Conservation (phyloP, 2,797 vertebrate genomes). For the Mormyrus proboscirostris region DNA sequence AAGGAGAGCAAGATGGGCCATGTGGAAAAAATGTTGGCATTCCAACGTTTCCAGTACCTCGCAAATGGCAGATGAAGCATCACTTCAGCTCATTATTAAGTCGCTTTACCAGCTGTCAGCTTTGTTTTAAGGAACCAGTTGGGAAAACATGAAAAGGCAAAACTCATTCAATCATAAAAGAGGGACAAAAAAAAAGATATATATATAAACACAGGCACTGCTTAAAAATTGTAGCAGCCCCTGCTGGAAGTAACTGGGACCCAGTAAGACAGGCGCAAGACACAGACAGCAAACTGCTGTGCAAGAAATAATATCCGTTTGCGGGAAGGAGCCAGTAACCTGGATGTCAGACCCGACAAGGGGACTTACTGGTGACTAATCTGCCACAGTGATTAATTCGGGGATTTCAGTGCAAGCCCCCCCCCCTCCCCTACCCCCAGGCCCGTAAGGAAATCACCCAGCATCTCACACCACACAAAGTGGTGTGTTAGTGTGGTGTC, state of each 20-base stretch:
- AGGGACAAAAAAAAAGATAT: background rate
- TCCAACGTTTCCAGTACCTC: background rate
- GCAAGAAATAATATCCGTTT: conserved; percentile 6
- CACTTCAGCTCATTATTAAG: background rate
- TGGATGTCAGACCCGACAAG: conserved; percentile 9
- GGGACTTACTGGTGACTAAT: conserved; percentile 6
- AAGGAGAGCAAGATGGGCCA: background rate
- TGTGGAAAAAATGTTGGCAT: background rate
- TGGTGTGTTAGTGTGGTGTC: background rate
- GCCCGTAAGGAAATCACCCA: background rate
- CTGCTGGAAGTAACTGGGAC: background rate
- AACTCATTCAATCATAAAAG: background rate
- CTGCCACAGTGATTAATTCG: background rate
- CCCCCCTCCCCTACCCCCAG: background rate
- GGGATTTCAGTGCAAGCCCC: conserved; percentile 12
- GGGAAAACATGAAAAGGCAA: background rate
- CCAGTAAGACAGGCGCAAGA: background rate
- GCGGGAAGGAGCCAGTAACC: background rate
- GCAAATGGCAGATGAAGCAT: background rate
- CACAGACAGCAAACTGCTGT: background rate
- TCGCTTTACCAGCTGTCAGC: background rate
- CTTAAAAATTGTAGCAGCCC: background rate
- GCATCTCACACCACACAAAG: conserved; percentile 6
- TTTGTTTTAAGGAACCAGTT: background rate
- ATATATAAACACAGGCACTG: background rate